Conservation (phyloP, 2,888 invertebrate species). For the Papilio elwesi region DNA sequence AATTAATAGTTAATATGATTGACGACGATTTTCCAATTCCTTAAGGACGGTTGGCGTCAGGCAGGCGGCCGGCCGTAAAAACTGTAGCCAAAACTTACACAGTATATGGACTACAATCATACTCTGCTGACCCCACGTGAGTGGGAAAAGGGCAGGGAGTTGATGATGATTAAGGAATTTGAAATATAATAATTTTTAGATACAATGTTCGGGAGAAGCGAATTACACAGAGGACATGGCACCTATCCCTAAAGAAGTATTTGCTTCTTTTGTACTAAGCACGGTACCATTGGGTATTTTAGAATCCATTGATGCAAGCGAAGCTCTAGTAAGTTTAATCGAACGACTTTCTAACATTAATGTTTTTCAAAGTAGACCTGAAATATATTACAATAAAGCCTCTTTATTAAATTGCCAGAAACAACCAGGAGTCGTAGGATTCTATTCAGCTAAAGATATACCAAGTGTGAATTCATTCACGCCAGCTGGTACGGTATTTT, state of each 20-base stretch:
- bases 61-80: no score
- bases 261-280: slow-evolving; percentile 86
- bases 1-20: no score
- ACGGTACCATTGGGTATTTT: slow-evolving; percentile 83
- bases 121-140: no score
- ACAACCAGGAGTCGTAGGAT: slow-evolving; percentile 85
- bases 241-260: slow-evolving; percentile 84
- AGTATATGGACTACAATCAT: no score
- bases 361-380: background rate
- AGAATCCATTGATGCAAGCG: slow-evolving; percentile 82
- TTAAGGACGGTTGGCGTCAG: no score
- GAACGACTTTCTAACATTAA: background rate
- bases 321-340: slow-evolving; percentile 82
- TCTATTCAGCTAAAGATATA: slow-evolving; percentile 85
- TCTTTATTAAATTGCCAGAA: slow-evolving; percentile 69
- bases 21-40: background rate
- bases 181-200: slow-evolving; percentile 48
- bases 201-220: slow-evolving; percentile 87
- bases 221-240: slow-evolving; percentile 87
- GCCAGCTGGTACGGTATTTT: slow-evolving; percentile 48
- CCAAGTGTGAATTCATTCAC: slow-evolving; percentile 87
- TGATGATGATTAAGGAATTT: no score
- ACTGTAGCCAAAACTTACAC: no score
- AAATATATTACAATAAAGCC: background rate
- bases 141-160: no score